Evolutionary conservation across 2,113 vertebrate species (phyloP), one percentile per base, ranked within the genome.

Genomic region (Arizona elegans): DNA sequence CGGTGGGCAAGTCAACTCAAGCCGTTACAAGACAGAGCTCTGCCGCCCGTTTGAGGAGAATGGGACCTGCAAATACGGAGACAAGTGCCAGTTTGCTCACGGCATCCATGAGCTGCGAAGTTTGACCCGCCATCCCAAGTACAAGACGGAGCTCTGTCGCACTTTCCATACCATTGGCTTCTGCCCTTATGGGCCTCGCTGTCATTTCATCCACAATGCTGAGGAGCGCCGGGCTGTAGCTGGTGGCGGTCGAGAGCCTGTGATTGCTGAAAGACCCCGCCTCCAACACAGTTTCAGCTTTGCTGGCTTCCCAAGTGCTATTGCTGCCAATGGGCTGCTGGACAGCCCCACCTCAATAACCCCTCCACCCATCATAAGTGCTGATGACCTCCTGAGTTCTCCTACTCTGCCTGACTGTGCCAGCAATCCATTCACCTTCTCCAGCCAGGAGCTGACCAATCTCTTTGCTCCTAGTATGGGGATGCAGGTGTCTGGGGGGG

Each of bases 151-250:
- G 98, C 98, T 99, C 95, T 99, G 99, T 97, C 99, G 99, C 98
- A 99, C 99, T 96, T 99, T 99, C 98, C 99, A 99, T 97, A 99
- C 99, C 98, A 99, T 99, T 43, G 99, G 99, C 52, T 99, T 99
- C 97, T 99, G 99, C 96, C 99, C 99, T 0, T 99, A 99, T 0
- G 99, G 99, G 95, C 99, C 99, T 6, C 98, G 99, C 95, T 99
- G 99, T 98, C 99, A 99, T 97, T 99, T 99, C 98, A 99, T 99
- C 97, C 99, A 99, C 97, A 99, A 99, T 3, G 99, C 99, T 0
- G 99, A 99, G 96, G 99, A 99, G 97, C 98, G 99, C 91, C 98
- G 99, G 0, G 98, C 99, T 15, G 98, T 99, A 65, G 98, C 99
- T 0, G 97, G 97, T 0, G 97, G 97, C 62, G 86, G 97, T 94